Base-by-base conservation (phyloP, 2,797 vertebrate genomes). In the Hirundo rustica region DNA sequence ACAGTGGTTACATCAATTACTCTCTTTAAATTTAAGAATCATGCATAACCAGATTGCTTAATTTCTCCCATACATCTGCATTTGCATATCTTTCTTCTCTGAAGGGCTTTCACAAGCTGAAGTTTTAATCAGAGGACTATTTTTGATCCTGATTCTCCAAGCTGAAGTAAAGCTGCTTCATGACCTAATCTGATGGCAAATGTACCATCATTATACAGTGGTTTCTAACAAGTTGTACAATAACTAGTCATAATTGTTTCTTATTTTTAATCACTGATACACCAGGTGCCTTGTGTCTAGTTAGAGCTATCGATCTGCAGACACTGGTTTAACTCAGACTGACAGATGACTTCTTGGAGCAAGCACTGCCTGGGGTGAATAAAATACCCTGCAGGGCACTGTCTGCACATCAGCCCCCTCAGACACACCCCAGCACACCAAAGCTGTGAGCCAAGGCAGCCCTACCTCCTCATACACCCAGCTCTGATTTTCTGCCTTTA, bases 91-190 rank as follows among this genome's bases (percentile, higher is more conserved):
- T 44, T 91, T 87, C 85, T 94, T 85, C 73, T 89, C 87, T 64
- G 65, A 94, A 91, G 94, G 92, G 95, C 92, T 91, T 96, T 93
- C 81, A 79, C 47, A 79, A 94, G 57, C 92, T 80, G 60, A 94
- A 95, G 86, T 96, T 95, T 95, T 95, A 96, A 96, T 93, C 90
- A 96, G 65, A 82, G 84, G 50, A 85, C 96, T 96, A 93, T 93
- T 95, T 96, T 92, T 92, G 84, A 85, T 83, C 54, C 54, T 92
- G 23, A 94, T 94, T 96, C 96, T 87, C 77, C 66, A 85, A 79
- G 88, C 77, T 85, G 60, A 91, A 93, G 81, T 62, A 90, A 93
- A 92, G 90, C 88, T 93, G 71, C 93, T 88, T 76, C 72, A 61
- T 80, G 92, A 93, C 91, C 88, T 91, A 92, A 93, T 92, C 89